Evolutionary conservation across 2,113 vertebrate genomes (phyloP).

Genomic region (Corythornis vintsioides): DNA sequence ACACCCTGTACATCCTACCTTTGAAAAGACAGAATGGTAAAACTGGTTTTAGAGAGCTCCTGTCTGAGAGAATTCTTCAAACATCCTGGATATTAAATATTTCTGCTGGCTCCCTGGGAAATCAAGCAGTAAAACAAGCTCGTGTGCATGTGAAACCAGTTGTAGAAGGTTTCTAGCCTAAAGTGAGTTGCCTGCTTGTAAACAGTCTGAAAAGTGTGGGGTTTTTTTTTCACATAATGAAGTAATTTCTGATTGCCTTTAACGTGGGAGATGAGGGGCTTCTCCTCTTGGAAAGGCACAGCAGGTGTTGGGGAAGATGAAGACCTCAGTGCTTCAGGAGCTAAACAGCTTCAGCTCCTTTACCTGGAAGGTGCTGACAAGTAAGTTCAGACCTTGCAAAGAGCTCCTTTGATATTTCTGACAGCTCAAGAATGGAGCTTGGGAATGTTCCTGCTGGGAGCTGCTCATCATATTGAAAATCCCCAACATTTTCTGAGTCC

Average conservation of each 20-base stretch:
- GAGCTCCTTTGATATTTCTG: background rate
- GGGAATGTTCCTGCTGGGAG: background rate
- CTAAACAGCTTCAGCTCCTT: background rate
- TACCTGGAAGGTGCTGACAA: background rate
- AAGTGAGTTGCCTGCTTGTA: background rate
- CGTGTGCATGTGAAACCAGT: background rate
- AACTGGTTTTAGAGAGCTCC: constrained; percentile 24
- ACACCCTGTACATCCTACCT: background rate
- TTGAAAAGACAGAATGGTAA: constrained; percentile 26
- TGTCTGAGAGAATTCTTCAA: constrained; percentile 21
- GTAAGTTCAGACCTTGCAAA: background rate
- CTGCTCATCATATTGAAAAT: background rate
- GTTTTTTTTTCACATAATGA: background rate
- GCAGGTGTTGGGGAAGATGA: background rate
- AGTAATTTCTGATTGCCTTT: background rate
- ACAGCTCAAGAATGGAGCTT: background rate
- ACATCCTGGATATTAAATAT: constrained; percentile 14
- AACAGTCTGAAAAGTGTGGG: background rate
- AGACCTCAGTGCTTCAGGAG: background rate
- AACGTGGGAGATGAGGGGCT: background rate
- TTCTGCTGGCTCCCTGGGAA: constrained; percentile 26
- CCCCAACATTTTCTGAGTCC: background rate
- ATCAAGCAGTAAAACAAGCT: constrained; percentile 33
- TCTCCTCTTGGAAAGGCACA: background rate
- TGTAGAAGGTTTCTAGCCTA: background rate